These are phyloP conservation scores for Cyphomyrmex costatus DNA, from an alignment of 1,140 invertebrate species.

Conservation along the genomic window DNA sequence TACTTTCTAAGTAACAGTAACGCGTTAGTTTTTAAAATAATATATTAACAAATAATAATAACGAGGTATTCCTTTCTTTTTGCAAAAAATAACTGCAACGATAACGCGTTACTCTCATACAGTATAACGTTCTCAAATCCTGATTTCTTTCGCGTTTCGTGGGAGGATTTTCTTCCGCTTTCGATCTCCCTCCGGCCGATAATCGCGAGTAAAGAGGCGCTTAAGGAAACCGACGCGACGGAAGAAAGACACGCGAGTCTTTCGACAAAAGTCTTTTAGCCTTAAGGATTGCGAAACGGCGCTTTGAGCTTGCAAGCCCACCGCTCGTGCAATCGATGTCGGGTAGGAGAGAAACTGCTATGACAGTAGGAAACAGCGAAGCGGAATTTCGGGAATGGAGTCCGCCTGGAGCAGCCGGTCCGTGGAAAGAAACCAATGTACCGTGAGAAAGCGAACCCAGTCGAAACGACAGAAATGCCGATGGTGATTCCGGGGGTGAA, in stretches of 20 bases:
- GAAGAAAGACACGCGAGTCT: background rate
- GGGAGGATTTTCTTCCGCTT: background rate
- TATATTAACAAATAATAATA: too few species aligned
- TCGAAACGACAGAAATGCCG: conserved; percentile 35
- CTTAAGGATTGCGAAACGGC: conserved; percentile 11
- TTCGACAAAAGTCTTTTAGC: background rate
- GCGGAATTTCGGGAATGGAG: conserved; percentile 63
- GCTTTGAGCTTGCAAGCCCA: conserved; percentile 13
- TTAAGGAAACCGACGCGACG: conserved; percentile 55
- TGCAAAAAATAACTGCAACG: too few species aligned
- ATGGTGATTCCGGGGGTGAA: conserved; percentile 23
- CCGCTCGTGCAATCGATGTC: conserved; percentile 17
- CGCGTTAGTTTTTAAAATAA: too few species aligned
- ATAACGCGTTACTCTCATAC: too few species aligned
- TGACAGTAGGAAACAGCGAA: conserved; percentile 49
- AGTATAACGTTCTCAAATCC: too few species aligned
- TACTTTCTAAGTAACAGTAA: too few species aligned
- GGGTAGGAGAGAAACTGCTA: conserved; percentile 44
- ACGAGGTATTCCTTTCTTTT: too few species aligned
- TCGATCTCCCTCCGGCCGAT: conserved; percentile 12
- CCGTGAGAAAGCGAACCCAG: conserved; percentile 48
- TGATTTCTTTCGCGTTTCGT: conserved; percentile 15
- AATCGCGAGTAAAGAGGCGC: conserved; percentile 64
- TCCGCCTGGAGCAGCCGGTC: conserved; percentile 29
- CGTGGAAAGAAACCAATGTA: conserved; percentile 46